Conservation (phyloP, 1,140 invertebrate genomes). For the Wasmannia auropunctata region DNA sequence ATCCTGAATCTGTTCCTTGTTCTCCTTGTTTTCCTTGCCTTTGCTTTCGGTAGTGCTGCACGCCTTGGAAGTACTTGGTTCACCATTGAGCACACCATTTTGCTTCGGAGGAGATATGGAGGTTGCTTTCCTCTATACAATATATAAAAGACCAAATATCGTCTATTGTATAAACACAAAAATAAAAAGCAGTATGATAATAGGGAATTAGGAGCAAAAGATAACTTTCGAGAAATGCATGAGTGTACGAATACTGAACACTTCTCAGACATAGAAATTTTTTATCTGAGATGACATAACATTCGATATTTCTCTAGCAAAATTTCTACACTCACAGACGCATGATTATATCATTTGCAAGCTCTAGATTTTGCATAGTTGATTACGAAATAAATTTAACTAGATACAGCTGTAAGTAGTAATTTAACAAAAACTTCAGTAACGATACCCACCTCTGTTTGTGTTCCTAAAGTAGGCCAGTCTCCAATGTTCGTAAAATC, state of each 20-base stretch:
- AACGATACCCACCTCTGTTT: constrained; percentile 82
- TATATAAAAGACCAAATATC: constrained; percentile 32
- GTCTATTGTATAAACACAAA: background rate
- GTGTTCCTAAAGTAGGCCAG: constrained; percentile 91
- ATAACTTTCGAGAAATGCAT: background rate
- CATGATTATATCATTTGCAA: constrained; percentile 49
- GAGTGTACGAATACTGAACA: constrained; percentile 15
- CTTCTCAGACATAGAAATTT: background rate
- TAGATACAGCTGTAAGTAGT: background rate
- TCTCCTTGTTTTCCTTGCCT: constrained; percentile 83
- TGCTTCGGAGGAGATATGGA: constrained; percentile 76
- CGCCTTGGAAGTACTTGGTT: constrained; percentile 78
- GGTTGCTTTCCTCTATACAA: constrained; percentile 79
- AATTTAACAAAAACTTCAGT: constrained; percentile 29
- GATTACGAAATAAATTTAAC: background rate
- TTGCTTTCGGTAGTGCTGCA: constrained; percentile 76
- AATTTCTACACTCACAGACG: constrained; percentile 78
- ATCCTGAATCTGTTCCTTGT: constrained; percentile 82
- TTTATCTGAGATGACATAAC: background rate
- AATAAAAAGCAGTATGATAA: background rate
- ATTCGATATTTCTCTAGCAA: constrained; percentile 75
- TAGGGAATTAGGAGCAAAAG: background rate
- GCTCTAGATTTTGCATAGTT: constrained; percentile 81
- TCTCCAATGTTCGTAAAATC: constrained; percentile 91
- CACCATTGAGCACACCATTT: constrained; percentile 77